Conservation (phyloP, 2,113 vertebrate genomes). For the Pica pica region DNA sequence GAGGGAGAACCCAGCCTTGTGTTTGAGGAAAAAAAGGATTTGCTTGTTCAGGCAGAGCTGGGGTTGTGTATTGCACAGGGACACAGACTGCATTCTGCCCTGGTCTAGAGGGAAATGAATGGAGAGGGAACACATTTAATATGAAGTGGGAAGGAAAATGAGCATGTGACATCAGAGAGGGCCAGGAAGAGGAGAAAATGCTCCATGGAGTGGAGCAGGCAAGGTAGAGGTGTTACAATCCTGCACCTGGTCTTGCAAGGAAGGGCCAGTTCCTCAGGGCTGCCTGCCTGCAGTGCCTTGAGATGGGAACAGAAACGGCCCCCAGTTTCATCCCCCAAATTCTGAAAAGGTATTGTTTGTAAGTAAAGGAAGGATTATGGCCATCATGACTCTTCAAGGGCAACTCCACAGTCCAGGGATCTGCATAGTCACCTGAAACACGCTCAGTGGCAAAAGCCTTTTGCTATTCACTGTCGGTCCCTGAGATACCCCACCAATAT, state of each 20-base stretch:
- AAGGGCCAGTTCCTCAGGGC: not conserved
- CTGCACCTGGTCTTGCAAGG: not conserved
- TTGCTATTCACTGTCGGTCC: not conserved
- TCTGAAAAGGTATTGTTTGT: not conserved
- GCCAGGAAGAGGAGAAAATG: not conserved
- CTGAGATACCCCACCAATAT: not conserved
- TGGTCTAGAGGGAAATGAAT: not conserved
- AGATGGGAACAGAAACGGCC: not conserved
- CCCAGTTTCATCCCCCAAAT: not conserved
- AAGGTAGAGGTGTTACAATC: not conserved
- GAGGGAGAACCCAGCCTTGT: not conserved
- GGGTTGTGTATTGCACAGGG: not conserved
- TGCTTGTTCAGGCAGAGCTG: not conserved
- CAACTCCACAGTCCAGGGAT: not conserved
- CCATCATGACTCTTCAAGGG: not conserved
- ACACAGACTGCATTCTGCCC: not conserved
- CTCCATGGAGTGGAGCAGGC: accelerated
- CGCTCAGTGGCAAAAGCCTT: not conserved
- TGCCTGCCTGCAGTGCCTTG: not conserved
- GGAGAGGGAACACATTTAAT: not conserved
- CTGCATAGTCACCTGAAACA: not conserved
- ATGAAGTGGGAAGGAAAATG: not conserved
- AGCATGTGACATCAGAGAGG: not conserved
- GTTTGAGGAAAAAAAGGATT: not conserved
- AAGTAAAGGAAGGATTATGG: not conserved